Evolutionary conservation across 2,113 vertebrate species (phyloP).

Genomic region (Colinus virginianus): DNA sequence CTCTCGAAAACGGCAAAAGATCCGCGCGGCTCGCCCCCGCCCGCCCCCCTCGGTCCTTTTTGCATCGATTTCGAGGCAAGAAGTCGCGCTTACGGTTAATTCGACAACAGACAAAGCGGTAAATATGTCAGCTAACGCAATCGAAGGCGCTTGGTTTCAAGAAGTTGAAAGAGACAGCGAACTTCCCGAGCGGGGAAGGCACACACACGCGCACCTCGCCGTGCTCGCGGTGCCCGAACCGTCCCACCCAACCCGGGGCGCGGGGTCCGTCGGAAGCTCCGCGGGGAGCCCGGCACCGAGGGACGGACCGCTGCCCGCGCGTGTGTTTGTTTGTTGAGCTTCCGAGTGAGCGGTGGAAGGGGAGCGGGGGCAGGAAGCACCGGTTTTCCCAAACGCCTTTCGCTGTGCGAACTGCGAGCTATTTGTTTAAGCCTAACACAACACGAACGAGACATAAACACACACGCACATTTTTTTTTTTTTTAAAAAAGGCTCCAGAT

Average conservation of each 20-base stretch:
- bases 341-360: slow-evolving; percentile 31
- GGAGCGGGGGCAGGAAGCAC: not conserved
- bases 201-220: slow-evolving; percentile 52
- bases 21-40: not conserved
- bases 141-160: slow-evolving; percentile 46
- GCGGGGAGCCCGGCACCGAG: not conserved
- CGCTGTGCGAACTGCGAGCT: slow-evolving; percentile 38
- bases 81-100: slow-evolving; percentile 50
- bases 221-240: slow-evolving; percentile 44
- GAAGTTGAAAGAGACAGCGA: slow-evolving; percentile 40
- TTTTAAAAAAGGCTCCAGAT: slow-evolving; percentile 65
- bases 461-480: slow-evolving; percentile 40
- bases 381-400: slow-evolving; percentile 43
- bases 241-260: slow-evolving; percentile 16
- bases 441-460: slow-evolving; percentile 66
- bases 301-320: not conserved
- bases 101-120: slow-evolving; percentile 45
- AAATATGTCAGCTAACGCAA: slow-evolving; percentile 50
- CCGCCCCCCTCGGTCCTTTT: not conserved
- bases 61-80: slow-evolving; percentile 34
- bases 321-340: slow-evolving; percentile 64
- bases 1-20: not conserved
- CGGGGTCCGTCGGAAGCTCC: slow-evolving; percentile 3
- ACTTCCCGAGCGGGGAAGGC: slow-evolving; percentile 3
- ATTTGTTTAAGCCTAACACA: slow-evolving; percentile 52